Evolutionary conservation across 2,113 vertebrate genomes (phyloP).

Genomic region (Pelusios castaneus): DNA sequence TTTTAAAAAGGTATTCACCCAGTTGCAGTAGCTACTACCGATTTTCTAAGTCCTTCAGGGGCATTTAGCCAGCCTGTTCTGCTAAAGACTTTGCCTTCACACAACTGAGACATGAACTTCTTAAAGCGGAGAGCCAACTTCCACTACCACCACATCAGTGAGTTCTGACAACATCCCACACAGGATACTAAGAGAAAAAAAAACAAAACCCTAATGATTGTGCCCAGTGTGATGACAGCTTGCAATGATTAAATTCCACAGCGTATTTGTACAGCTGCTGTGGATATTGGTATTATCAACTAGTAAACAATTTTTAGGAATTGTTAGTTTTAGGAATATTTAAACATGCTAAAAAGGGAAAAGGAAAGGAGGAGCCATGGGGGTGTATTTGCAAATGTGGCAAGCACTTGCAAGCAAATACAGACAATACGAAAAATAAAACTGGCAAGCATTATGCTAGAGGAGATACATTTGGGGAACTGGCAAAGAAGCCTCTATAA

Average conservation of each 20-base stretch:
- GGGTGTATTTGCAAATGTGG: not conserved
- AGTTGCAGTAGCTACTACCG: not conserved
- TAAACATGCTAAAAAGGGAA: accelerated
- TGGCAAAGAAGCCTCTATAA: not conserved
- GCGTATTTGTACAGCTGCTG: not conserved
- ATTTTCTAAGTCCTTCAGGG: not conserved
- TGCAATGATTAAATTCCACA: not conserved
- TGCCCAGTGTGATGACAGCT: accelerated
- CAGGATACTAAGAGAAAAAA: not conserved
- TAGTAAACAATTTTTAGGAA: not conserved
- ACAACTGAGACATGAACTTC: not conserved
- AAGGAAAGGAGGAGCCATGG: not conserved
- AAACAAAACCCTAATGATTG: not conserved
- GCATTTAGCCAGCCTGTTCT: not conserved
- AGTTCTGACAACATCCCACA: accelerated
- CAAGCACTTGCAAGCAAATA: not conserved
- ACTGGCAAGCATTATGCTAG: not conserved
- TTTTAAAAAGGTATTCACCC: not conserved
- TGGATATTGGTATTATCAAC: not conserved
- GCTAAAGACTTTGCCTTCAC: not conserved
- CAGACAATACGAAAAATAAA: not conserved
- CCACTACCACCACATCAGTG: not conserved
- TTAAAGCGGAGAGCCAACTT: not conserved
- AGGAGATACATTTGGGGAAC: not conserved
- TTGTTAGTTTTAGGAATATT: not conserved